Percentiles rank a stretch among this genome's conserved stretches.
Evolutionary conservation across 1,140 invertebrate genomes (phyloP).

Genomic region (Orchesella cincta): DNA sequence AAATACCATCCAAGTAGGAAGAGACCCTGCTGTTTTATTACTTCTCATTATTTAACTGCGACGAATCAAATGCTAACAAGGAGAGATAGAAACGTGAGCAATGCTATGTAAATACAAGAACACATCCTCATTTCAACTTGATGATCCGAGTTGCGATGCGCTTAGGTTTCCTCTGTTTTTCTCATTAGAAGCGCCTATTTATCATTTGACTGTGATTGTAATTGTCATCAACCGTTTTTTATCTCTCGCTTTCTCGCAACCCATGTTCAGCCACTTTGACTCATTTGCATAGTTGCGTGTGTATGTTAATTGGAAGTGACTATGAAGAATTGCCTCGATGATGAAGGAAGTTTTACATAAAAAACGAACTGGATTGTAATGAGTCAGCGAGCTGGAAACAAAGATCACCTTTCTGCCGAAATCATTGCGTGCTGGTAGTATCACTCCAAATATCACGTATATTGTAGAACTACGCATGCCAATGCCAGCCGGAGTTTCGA

Average conservation of each 20-base stretch:
- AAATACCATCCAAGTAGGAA: constrained; percentile 17
- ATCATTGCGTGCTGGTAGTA: too few species aligned
- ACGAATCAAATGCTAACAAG: constrained; percentile 18
- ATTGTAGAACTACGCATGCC: too few species aligned
- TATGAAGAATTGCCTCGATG: constrained; percentile 6
- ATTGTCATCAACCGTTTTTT: constrained; percentile 1
- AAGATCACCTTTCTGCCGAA: background rate
- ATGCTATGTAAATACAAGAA: background rate
- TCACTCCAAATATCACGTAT: too few species aligned
- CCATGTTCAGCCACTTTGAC: background rate
- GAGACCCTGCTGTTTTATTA: constrained; percentile 26
- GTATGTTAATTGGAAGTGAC: constrained; percentile 10
- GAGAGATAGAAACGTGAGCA: background rate
- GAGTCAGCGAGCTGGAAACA: background rate
- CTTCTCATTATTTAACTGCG: background rate
- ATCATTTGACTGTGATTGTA: background rate
- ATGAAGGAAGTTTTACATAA: constrained; percentile 1
- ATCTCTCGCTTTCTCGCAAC: too few species aligned
- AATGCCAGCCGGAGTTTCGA: too few species aligned
- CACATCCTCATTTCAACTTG: background rate
- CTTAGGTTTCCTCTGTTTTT: background rate
- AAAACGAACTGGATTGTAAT: background rate
- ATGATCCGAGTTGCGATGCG: background rate
- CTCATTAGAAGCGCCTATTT: background rate
- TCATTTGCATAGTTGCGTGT: constrained; percentile 8